Base-by-base conservation (phyloP, 37 sponge, comb jelly and placozoan genomes). In the Lycopodina hypogea region DNA sequence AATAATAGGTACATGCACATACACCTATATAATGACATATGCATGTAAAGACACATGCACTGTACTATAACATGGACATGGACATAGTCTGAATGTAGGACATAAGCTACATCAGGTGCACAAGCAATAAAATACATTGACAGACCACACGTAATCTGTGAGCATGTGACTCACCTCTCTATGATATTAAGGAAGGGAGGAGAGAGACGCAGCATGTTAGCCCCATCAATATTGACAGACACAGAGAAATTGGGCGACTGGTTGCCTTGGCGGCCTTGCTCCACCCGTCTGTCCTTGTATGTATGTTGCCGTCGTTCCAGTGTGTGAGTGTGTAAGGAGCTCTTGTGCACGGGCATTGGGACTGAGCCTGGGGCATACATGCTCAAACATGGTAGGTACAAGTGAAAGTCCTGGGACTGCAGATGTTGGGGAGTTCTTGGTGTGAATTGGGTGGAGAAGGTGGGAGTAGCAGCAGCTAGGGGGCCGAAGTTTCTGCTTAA, bases 101-200 rank as follows among this genome's bases (percentile, higher is more conserved):
- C n/a, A n/a, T n/a, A n/a, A n/a, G n/a, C n/a, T n/a, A n/a, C n/a
- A n/a, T n/a, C n/a, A n/a, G n/a, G n/a, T n/a, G n/a, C n/a, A n/a
- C n/a, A n/a, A n/a, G n/a, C n/a, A n/a, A n/a, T n/a, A n/a, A n/a
- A n/a, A n/a, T n/a, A n/a, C n/a, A n/a, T n/a, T n/a, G n/a, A n/a
- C n/a, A n/a, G n/a, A n/a, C n/a, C n/a, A n/a, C n/a, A n/a, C n/a
- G n/a, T n/a, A n/a, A n/a, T n/a, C n/a, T n/a, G n/a, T n/a, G n/a
- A n/a, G n/a, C n/a, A n/a, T n/a, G n/a, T n/a, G n/a, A n/a, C 82
- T 69, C 29, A 76, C 77, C 61, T 75, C 15, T 69, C 71, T 2
- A 84, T 11, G 59, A 75, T 22, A 32, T 42, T 22, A 17, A 82
- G 40, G 22, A 84, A 26, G 0, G 71, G 84, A 12, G 84, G 84